Percentiles rank a stretch among this genome's conserved stretches.
phyloP scores from a whole-genome alignment of 2,113 vertebrate genomes.

The Nycticebus coucang region DNA sequence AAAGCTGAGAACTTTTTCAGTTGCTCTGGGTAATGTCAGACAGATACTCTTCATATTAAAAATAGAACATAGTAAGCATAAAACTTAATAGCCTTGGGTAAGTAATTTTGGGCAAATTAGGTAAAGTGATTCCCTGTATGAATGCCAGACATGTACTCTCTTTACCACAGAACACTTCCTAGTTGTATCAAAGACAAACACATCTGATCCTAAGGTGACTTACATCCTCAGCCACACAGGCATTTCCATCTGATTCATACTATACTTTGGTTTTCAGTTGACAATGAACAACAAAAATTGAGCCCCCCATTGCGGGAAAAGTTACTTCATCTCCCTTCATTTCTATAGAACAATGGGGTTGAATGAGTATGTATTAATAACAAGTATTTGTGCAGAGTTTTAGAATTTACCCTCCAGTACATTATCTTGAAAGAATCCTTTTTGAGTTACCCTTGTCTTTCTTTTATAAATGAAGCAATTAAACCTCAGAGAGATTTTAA shows the following conservation, averaged over 20 bases:
- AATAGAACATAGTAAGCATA: background rate
- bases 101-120: slow-evolving; percentile 48
- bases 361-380: slow-evolving; percentile 24
- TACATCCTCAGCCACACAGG: background rate
- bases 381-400: slow-evolving; percentile 21
- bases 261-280: slow-evolving; percentile 14
- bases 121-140: slow-evolving; percentile 24
- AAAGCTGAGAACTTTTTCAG: slow-evolving; percentile 51
- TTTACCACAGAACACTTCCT: background rate
- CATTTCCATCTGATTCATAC: slow-evolving; percentile 18
- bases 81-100: slow-evolving; percentile 37
- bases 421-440: background rate
- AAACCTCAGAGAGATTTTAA: slow-evolving; percentile 32
- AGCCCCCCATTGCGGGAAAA: background rate
- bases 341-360: background rate
- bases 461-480: slow-evolving; percentile 24
- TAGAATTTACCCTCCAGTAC: background rate
- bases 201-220: slow-evolving; percentile 7
- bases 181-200: slow-evolving; percentile 45
- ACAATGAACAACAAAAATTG: slow-evolving; percentile 40
- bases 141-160: background rate
- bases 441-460: background rate
- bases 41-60: slow-evolving; percentile 3
- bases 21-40: background rate
- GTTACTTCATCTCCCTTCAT: background rate